Conservation (phyloP, 2,113 vertebrate genomes). For the Pholis gunnellus region DNA sequence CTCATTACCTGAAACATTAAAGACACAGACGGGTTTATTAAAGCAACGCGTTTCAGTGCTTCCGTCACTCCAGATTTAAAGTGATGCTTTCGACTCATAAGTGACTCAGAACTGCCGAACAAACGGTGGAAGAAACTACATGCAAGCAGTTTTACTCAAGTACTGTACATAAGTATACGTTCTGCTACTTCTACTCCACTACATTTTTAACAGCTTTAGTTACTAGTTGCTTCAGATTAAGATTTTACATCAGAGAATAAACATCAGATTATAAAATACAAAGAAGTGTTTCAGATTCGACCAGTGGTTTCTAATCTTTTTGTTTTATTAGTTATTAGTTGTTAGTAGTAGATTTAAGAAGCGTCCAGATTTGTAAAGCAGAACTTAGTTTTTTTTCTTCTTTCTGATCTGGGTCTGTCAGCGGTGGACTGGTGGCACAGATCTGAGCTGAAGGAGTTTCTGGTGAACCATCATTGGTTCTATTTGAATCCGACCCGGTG, state of each 20-base stretch:
- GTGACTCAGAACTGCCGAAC: no score
- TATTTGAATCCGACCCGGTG: no score
- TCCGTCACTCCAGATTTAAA: background rate
- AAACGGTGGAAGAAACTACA: no score
- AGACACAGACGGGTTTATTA: background rate
- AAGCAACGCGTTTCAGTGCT: background rate
- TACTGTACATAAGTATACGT: background rate
- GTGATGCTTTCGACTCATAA: background rate
- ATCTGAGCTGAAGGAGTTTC: no score
- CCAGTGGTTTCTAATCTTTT: background rate
- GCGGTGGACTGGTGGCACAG: no score
- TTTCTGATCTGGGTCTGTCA: no score
- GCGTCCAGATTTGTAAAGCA: background rate
- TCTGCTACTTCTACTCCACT: background rate
- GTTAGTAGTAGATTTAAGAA: background rate
- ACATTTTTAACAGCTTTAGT: background rate
- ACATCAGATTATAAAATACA: background rate
- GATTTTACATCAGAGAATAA: background rate
- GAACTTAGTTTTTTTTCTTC: no score
- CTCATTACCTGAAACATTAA: slow-evolving; percentile 74
- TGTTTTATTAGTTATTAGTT: background rate
- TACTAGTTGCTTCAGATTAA: no score
- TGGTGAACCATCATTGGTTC: no score
- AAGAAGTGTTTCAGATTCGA: background rate
- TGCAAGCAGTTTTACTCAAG: background rate